Base-by-base conservation (phyloP, 2,888 invertebrate genomes). In the Aleiodes alternator region DNA sequence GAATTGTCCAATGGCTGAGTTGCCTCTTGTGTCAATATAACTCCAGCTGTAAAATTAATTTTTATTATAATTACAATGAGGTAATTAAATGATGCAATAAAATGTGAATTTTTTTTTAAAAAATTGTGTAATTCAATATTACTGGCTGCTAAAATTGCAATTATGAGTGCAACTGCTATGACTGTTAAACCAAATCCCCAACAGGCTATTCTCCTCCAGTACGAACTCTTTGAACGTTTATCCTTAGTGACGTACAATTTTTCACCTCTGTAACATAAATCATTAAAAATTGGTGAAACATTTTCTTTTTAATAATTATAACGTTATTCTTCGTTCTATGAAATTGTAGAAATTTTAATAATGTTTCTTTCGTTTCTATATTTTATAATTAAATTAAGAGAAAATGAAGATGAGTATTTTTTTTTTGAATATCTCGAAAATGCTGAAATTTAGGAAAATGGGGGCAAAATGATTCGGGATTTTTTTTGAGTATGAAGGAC, bases 201-300 rank as follows among this genome's bases (percentile, higher is more conserved):
- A 87, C 95, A 95, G 29, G 92, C 87, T 82, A 92, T 91, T 86
- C 92, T 91, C 81, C 93, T 93, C 85, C 94, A 93, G 55, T 87
- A 87, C 74, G 93, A 92, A 84, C 93, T 93, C 86, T 93, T 93
- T 61, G 93, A 93, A 72, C 95, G 91, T 87, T 95, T 95, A 89
- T 95, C 95, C 86, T 95, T 95, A 12, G 95, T 96, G 76, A 96
- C 94, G 87, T 95, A 95, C 73, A 96, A 90, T 87, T 96, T 96
- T 89, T 96, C 95, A 73, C 95, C 95, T 90, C 95, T 95, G 92
- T 72, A 93, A 93, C 87, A 86, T 79, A 86, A 78, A 80, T 64
- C 11, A 11, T 43, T 16, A 23, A 23, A 23, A 14, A 48, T 43
- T 64, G 48, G 43, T 43, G 43, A 43, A 23, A 76, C 51, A 72